Evolutionary conservation across 2,888 invertebrate genomes (phyloP).

Genomic region (Tachystola acroxantha): DNA sequence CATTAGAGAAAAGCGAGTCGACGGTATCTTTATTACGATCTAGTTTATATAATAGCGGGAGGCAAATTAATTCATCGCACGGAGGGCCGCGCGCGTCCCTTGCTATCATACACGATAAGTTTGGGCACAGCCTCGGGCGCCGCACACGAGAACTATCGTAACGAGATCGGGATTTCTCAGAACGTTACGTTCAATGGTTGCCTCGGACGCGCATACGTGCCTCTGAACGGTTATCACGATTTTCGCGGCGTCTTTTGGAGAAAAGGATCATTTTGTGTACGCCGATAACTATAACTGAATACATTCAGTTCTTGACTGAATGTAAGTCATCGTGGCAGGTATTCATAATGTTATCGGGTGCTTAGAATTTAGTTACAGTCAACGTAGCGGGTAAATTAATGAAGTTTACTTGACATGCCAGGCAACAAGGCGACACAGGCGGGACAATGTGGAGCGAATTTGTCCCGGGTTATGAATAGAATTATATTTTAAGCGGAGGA

Average conservation of each 20-base stretch:
- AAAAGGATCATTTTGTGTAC: slow-evolving; percentile 12
- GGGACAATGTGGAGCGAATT: slow-evolving; percentile 18
- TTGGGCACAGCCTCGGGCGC: slow-evolving; percentile 42
- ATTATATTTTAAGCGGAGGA: neutral
- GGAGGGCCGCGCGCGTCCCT: slow-evolving; percentile 39
- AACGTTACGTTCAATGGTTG: slow-evolving; percentile 48
- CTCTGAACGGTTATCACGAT: slow-evolving; percentile 47
- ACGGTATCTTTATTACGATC: slow-evolving; percentile 67
- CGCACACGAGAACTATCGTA: slow-evolving; percentile 60
- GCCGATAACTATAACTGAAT: slow-evolving; percentile 9
- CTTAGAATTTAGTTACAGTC: slow-evolving; percentile 24
- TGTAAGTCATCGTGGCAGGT: slow-evolving; percentile 1
- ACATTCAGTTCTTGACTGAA: slow-evolving; percentile 4
- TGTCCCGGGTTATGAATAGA: slow-evolving; percentile 7
- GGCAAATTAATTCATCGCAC: slow-evolving; percentile 71
- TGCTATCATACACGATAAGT: slow-evolving; percentile 52
- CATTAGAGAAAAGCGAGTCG: slow-evolving; percentile 32
- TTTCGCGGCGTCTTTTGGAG: slow-evolving; percentile 33
- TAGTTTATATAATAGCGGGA: slow-evolving; percentile 55
- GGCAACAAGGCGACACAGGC: slow-evolving; percentile 25
- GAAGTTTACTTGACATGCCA: slow-evolving; percentile 28
- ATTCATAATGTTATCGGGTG: slow-evolving; percentile 14
- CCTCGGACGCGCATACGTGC: slow-evolving; percentile 35
- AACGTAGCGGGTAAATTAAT: slow-evolving; percentile 29
- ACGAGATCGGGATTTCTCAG: slow-evolving; percentile 63